Evolutionary conservation across 1,140 invertebrate species (phyloP), one percentile per base, ranked within the genome.

Genomic region (Orius insidiosus): DNA sequence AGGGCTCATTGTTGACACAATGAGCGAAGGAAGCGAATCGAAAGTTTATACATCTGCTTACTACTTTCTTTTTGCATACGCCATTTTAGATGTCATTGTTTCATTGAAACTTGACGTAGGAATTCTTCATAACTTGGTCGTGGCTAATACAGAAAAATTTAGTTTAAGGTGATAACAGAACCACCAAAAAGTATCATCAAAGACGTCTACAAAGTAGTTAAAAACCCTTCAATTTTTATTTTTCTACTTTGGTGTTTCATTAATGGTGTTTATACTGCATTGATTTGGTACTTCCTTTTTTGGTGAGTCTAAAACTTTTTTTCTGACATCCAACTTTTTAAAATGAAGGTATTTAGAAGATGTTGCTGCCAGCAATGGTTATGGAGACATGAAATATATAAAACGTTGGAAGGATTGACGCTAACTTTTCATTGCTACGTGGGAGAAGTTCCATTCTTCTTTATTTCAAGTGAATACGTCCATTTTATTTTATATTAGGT

Each of bases 391-490:
- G 11, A 58, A 60, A 1, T 76, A 72, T 61, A 68, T 82, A 87
- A 89, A 63, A 80, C 86, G 0, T 58, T 94, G 1, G 75, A 93
- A 61, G 89, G 88, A 1, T 54, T 79, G 1, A 74, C 76, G 3
- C 76, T 80, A 56, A 75, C 75, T 3, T 71, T 89, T 40, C 82
- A 89, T 58, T 85, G 80, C 52, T 80, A 90, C 54, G 63, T 76
- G 15, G 89, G 89, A 11, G 86, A 93, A 63, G 61, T 89, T 48
- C 85, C 85, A 1, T 86, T 90, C 54, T 84, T 92, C 63, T 88
- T 89, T 58, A 57, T 86, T 9, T 86, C 85, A n/a, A 74, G 76
- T 68, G 59, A 24, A 24, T 24, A 24, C n/a, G n/a, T n/a, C n/a
- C n/a, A n/a, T n/a, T n/a, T n/a, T n/a, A n/a, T n/a, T n/a, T n/a